Evolutionary conservation across 2,113 vertebrate species (phyloP), one percentile per base, ranked within the genome.

Genomic region (Gadus chalcogrammus): DNA sequence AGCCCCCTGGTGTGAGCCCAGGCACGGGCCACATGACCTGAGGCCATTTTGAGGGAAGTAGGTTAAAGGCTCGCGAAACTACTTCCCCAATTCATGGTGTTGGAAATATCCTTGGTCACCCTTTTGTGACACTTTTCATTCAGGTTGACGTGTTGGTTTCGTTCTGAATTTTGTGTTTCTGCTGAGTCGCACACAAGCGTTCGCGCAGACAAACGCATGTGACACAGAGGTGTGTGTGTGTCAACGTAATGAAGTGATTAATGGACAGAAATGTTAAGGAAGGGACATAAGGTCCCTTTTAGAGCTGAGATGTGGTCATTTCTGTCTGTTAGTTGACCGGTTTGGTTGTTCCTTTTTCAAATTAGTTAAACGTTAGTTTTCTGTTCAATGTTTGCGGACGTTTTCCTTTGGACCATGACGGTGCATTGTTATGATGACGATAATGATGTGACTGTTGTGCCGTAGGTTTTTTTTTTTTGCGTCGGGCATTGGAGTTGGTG

Each of bases 281-380:
- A 58, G 48, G 38, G 24, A 24, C 74, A 62, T 68, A 53, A 13
- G 22, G 61, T 75, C 77, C 71, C 22, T 24, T 63, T 73, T 73
- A 38, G 70, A 65, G 7, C 15, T 58, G 31, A 35, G 31, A 61
- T 61, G 60, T 31, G 67, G 59, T 59, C 27, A 59, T 15, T 16
- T 27, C 6, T 27, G 3, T 64, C 8, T 6, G 42, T 48, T 48
- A 12, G 42, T 48, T 48, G 42, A 9, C 42, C 42, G 1, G 42
- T 48, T 35, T 17, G 28, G 15, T 13, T n/a, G n/a, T 55, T 53
- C 52, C n/a, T 64, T 20, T 31, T 17, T 58, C 3, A 16, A 53
- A 67, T 15, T 12, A 13, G 42, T 48, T 48, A 48, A 48, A 48
- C 11, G 42, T 48, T 48, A 48, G 42, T 12, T 13, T 11, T 9